These are phyloP conservation scores for Campoplex nolae DNA, from an alignment of 2,888 invertebrate genomes.

Conservation along the genomic window DNA sequence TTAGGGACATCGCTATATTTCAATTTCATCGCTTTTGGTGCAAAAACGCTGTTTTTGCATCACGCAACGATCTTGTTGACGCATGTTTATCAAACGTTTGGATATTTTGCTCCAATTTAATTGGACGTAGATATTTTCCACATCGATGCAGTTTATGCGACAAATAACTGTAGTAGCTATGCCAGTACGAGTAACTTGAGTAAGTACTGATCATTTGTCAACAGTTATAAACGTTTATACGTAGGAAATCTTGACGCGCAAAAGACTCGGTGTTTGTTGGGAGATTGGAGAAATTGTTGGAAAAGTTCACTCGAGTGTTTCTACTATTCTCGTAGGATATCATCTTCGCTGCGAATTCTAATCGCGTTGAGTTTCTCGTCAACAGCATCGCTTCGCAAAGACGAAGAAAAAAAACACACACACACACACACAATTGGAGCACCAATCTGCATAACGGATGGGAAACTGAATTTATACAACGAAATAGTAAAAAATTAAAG, in stretches of 20 bases:
- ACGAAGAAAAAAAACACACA: neutral
- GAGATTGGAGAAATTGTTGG: neutral
- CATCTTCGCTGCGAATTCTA: neutral
- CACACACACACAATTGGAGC: neutral
- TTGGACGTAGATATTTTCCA: neutral
- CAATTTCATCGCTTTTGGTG: neutral
- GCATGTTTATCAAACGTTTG: too few relatives aligned
- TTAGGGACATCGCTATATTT: neutral
- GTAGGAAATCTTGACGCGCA: neutral
- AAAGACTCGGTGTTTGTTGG: neutral
- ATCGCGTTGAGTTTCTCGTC: neutral
- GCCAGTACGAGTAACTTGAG: neutral
- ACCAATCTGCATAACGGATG: neutral
- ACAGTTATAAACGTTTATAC: conserved; percentile 5
- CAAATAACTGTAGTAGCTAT: neutral
- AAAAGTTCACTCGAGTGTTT: conserved; percentile 5
- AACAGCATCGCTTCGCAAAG: neutral
- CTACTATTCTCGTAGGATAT: neutral
- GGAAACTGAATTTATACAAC: neutral
- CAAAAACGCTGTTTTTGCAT: too few relatives aligned
- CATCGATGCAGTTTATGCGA: neutral
- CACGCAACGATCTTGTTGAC: too few relatives aligned
- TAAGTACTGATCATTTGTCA: neutral
- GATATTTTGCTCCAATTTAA: neutral
- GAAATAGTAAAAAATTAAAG: neutral